These are phyloP conservation scores for Nephrocerus scutellatus DNA, from an alignment of 2,888 invertebrate species.

Conservation along the genomic window DNA sequence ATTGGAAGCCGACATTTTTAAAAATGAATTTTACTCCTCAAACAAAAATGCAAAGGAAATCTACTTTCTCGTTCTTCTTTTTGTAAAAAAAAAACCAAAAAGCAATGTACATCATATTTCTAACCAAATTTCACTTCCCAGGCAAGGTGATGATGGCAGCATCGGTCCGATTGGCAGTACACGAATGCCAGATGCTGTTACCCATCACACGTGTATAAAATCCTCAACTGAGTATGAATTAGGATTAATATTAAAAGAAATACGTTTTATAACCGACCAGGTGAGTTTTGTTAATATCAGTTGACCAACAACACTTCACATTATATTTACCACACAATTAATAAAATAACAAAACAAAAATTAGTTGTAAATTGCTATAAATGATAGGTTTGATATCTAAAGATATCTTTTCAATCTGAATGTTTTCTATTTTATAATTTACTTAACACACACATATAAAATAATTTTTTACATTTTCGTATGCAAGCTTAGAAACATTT, in stretches of 20 bases:
- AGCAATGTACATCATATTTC: neutral
- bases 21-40: too few species aligned
- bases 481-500: too few species aligned
- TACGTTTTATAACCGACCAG: constrained; percentile 85
- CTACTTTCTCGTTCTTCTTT: too few species aligned
- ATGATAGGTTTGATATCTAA: neutral
- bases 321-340: constrained; percentile 1
- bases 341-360: neutral
- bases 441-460: constrained; percentile 2
- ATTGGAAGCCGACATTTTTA: too few species aligned
- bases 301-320: constrained; percentile 3
- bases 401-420: constrained; percentile 2
- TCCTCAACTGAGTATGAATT: constrained; percentile 86
- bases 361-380: too few species aligned
- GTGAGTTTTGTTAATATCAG: constrained; percentile 48
- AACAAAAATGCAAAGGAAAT: too few species aligned
- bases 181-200: constrained; percentile 65
- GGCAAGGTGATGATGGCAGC: constrained; percentile 47
- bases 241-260: constrained; percentile 89
- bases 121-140: constrained; percentile 31
- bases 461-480: constrained; percentile 5
- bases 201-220: constrained; percentile 74
- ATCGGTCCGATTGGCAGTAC: constrained; percentile 57
- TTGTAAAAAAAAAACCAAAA: neutral
- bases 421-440: constrained; percentile 3